Percentiles rank a stretch among this genome's conserved stretches.
phyloP scores from a whole-genome alignment of 2,113 vertebrate species.

The Balaeniceps rex region DNA sequence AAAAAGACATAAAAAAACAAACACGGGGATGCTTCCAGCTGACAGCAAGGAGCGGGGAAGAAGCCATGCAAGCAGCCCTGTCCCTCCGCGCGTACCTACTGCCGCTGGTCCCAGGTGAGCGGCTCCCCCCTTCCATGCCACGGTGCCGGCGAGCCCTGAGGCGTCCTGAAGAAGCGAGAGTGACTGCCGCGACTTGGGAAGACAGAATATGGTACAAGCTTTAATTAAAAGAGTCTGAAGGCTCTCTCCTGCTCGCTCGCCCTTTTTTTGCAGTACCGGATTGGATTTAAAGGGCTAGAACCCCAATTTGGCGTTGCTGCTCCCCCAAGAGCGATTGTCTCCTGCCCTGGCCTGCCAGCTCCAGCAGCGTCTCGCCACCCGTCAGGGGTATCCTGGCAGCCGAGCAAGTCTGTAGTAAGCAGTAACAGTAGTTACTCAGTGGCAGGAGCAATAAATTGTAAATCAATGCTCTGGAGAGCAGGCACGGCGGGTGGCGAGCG shows the following conservation, averaged over 20 bases:
- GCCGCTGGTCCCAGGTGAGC: constrained; percentile 46
- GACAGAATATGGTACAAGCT: constrained; percentile 61
- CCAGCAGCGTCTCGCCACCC: neutral
- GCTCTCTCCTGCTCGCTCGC: constrained; percentile 52
- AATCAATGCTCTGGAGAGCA: neutral
- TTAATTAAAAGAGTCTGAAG: constrained; percentile 77
- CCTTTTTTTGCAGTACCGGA: constrained; percentile 70
- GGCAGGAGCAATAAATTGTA: neutral
- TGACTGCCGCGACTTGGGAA: constrained; percentile 62
- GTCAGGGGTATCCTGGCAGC: neutral
- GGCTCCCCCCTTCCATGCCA: constrained; percentile 58
- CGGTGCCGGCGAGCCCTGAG: neutral
- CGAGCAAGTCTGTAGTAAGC: neutral
- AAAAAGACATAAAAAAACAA: neutral
- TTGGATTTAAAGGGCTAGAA: constrained; percentile 80
- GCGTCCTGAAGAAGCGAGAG: constrained; percentile 37
- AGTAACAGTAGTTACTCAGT: neutral
- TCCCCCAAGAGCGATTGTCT: neutral
- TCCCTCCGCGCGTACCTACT: constrained; percentile 65
- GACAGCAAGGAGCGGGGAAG: neutral
- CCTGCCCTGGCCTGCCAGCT: neutral
- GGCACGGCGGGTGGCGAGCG: neutral
- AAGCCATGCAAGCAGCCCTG: constrained; percentile 56
- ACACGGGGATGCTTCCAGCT: neutral
- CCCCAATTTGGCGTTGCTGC: constrained; percentile 46